Conservation (phyloP, 2,113 vertebrate species). For the Amphilophus citrinellus region DNA sequence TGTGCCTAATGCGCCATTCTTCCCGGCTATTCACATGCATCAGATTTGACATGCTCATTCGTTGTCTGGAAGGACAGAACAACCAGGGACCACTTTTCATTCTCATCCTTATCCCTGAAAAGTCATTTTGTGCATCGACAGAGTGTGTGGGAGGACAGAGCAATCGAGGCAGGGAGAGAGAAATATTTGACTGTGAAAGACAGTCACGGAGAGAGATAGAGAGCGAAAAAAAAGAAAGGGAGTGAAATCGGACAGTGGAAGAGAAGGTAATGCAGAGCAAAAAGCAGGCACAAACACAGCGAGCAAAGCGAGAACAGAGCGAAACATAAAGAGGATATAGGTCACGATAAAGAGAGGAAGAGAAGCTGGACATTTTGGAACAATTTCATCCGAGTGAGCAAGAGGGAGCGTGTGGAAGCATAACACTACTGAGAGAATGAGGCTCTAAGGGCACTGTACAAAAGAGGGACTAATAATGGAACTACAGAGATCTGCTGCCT, state of each 20-base stretch:
- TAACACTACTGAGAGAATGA: neutral
- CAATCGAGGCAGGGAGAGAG: conserved; percentile 13
- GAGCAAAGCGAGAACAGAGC: neutral
- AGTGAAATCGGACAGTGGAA: conserved; percentile 8
- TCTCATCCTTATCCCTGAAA: conserved; percentile 58
- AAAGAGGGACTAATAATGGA: conserved; percentile 52
- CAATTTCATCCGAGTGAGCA: conserved; percentile 3
- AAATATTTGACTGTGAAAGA: conserved; percentile 16
- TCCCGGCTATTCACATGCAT: conserved; percentile 55
- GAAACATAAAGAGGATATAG: neutral
- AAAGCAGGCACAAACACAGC: neutral
- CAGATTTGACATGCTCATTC: conserved; percentile 60
- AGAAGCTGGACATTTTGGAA: conserved; percentile 12
- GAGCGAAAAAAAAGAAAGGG: conserved; percentile 11
- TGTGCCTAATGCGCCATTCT: conserved; percentile 32
- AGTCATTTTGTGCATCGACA: conserved; percentile 39
- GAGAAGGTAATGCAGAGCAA: conserved; percentile 10
- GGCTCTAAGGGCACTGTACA: conserved; percentile 24
- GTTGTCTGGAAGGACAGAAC: conserved; percentile 51
- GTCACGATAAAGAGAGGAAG: conserved; percentile 10
- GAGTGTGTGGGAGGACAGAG: conserved; percentile 31
- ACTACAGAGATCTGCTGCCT: conserved; percentile 22
- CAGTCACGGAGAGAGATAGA: neutral
- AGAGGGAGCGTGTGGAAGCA: neutral
- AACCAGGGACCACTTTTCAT: conserved; percentile 56